phyloP scores from a whole-genome alignment of 2,888 invertebrate species.

The Drosophila rellima region DNA sequence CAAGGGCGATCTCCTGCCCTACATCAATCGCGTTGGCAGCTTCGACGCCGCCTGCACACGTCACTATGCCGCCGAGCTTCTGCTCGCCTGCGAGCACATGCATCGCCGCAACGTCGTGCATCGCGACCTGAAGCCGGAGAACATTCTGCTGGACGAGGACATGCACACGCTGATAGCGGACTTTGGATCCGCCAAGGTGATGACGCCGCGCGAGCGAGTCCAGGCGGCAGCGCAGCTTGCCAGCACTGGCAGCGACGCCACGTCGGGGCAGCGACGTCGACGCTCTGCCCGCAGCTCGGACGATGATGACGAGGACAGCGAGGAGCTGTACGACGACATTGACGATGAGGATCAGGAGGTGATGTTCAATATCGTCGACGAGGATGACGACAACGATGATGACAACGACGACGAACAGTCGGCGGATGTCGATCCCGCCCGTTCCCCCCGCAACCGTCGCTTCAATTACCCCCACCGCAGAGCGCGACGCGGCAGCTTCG shows the following conservation, averaged over 20 bases:
- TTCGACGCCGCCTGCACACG: slow-evolving; percentile 95
- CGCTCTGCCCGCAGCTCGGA: slow-evolving; percentile 63
- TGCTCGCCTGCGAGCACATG: slow-evolving; percentile 96
- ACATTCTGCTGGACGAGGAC: slow-evolving; percentile 96
- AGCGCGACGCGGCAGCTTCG: slow-evolving; percentile 90
- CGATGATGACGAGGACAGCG: slow-evolving; percentile 68
- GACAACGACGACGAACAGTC: slow-evolving; percentile 19
- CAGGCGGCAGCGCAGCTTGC: slow-evolving; percentile 55
- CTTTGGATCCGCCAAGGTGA: slow-evolving; percentile 97
- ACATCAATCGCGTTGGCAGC: slow-evolving; percentile 95
- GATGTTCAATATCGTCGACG: slow-evolving; percentile 36
- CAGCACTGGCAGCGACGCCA: slow-evolving; percentile 26
- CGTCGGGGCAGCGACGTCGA: slow-evolving; percentile 37
- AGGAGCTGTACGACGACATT: slow-evolving; percentile 55
- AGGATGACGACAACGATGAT: slow-evolving; percentile 52
- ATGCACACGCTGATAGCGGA: slow-evolving; percentile 99
- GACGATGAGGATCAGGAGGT: slow-evolving; percentile 61
- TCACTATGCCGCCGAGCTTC: slow-evolving; percentile 97
- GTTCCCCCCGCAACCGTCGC: slow-evolving; percentile 59
- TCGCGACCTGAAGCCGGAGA: slow-evolving; percentile 98
- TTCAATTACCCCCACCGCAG: slow-evolving; percentile 83
- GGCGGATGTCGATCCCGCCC: slow-evolving; percentile 37
- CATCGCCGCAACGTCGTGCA: slow-evolving; percentile 96
- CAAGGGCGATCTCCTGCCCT: slow-evolving; percentile 96
- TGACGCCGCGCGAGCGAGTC: slow-evolving; percentile 84